Conservation (phyloP, 2,888 invertebrate species). For the Leptarthrus brevirostris region DNA sequence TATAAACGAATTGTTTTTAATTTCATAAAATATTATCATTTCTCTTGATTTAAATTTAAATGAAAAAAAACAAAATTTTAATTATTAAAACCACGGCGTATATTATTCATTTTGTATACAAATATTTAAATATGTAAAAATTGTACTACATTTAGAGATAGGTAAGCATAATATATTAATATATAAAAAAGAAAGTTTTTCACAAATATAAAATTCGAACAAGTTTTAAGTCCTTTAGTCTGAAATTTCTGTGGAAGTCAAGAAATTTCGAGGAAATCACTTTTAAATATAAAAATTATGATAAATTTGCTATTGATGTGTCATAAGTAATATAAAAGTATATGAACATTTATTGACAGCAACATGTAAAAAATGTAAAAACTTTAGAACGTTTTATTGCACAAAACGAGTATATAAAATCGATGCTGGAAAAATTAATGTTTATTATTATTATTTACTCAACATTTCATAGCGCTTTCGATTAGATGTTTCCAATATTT, state of each 20-base stretch:
- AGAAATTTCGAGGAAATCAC: constrained; percentile 48
- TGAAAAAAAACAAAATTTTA: background rate
- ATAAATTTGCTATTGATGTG: constrained; percentile 30
- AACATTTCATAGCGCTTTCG: background rate
- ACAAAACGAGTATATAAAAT: constrained; percentile 18
- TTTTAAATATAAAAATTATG: constrained; percentile 18
- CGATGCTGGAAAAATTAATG: too few relatives aligned
- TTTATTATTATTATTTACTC: too few relatives aligned
- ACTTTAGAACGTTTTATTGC: constrained; percentile 33
- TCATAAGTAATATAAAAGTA: constrained; percentile 46
- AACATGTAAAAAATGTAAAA: constrained; percentile 48
- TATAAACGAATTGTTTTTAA: constrained; percentile 20
- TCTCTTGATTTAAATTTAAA: constrained; percentile 1
- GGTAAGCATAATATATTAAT: constrained; percentile 30
- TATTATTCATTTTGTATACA: constrained; percentile 31
- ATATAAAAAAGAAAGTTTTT: constrained; percentile 28
- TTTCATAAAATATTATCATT: background rate
- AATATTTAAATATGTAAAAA: background rate
- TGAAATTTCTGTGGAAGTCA: constrained; percentile 52
- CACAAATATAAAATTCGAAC: constrained; percentile 39
- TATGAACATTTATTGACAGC: constrained; percentile 44
- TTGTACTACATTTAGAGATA: constrained; percentile 18
- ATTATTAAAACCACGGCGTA: constrained; percentile 15
- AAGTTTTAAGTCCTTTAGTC: constrained; percentile 23
- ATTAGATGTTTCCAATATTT: background rate